Evolutionary conservation across 1,140 invertebrate species (phyloP).

Genomic region (Cotesia vestalis): DNA sequence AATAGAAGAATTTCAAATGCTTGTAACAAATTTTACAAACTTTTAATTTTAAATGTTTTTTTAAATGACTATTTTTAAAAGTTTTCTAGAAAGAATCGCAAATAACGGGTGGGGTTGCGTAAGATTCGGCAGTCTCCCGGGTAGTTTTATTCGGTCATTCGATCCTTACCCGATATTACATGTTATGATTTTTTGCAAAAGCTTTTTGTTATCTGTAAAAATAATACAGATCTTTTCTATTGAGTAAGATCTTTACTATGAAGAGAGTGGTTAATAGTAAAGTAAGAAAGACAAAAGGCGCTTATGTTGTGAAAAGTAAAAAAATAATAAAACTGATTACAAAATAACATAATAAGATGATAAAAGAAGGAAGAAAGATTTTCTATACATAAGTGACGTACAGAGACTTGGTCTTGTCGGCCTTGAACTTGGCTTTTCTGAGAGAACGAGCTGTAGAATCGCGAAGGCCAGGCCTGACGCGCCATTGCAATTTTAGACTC

Average conservation of each 20-base stretch:
- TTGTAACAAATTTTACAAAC: not conserved
- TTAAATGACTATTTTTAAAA: slow-evolving; percentile 1
- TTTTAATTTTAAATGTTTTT: not conserved
- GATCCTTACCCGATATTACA: not conserved
- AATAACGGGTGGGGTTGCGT: slow-evolving; percentile 53
- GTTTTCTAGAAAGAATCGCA: slow-evolving; percentile 30
- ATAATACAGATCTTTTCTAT: too few relatives aligned
- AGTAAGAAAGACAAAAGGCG: not conserved
- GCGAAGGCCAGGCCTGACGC: slow-evolving; percentile 34
- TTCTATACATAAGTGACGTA: not conserved
- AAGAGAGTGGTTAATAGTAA: too few relatives aligned
- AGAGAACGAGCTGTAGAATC: slow-evolving; percentile 39
- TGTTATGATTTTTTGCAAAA: too few relatives aligned
- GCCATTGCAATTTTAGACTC: slow-evolving; percentile 56
- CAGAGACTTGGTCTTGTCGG: slow-evolving; percentile 41
- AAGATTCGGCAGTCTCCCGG: slow-evolving; percentile 39
- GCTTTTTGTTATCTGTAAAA: too few relatives aligned
- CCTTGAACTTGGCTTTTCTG: slow-evolving; percentile 60
- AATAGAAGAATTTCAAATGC: too few relatives aligned
- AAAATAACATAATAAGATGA: not conserved
- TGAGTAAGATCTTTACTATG: too few relatives aligned
- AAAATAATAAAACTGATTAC: not conserved
- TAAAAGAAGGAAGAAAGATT: slow-evolving; percentile 14
- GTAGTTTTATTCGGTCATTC: slow-evolving; percentile 11
- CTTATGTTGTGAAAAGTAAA: not conserved